Conservation (phyloP, 2,113 vertebrate species). For the Apaloderma vittatum region DNA sequence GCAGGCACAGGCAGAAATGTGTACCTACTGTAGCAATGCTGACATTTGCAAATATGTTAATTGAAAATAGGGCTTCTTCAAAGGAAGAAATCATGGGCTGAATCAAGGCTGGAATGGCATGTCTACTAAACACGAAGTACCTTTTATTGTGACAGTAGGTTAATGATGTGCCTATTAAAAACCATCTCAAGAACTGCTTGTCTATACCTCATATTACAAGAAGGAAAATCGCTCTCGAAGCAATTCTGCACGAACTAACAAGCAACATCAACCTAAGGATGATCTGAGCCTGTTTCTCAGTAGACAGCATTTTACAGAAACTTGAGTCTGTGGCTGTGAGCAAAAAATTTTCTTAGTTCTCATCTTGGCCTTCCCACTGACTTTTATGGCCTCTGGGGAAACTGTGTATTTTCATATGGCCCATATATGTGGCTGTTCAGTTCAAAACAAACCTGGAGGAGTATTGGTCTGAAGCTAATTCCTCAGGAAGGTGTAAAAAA, state of each 20-base stretch:
- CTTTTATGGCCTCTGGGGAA: background rate
- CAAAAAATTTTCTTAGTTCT: background rate
- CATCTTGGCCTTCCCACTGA: constrained; percentile 20
- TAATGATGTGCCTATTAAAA: constrained; percentile 42
- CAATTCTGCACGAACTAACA: background rate
- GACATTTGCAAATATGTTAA: constrained; percentile 14
- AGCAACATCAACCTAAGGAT: background rate
- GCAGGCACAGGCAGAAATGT: background rate
- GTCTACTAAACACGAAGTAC: background rate
- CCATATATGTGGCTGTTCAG: background rate
- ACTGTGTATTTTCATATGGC: background rate
- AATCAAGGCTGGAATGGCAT: background rate
- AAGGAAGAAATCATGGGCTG: background rate
- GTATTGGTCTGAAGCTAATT: background rate
- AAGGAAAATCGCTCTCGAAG: background rate
- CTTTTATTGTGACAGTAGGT: constrained; percentile 19
- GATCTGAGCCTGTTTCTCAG: background rate
- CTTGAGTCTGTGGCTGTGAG: background rate
- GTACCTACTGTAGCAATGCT: background rate
- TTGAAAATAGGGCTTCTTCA: constrained; percentile 22
- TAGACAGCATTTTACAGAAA: constrained; percentile 17
- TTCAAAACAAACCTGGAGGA: background rate
- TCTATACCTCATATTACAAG: background rate
- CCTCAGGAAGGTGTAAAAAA: background rate
- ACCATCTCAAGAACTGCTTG: background rate